phyloP scores from a whole-genome alignment of 64 coral and sea anemone genomes.

The Dendronephthya gigantea region DNA sequence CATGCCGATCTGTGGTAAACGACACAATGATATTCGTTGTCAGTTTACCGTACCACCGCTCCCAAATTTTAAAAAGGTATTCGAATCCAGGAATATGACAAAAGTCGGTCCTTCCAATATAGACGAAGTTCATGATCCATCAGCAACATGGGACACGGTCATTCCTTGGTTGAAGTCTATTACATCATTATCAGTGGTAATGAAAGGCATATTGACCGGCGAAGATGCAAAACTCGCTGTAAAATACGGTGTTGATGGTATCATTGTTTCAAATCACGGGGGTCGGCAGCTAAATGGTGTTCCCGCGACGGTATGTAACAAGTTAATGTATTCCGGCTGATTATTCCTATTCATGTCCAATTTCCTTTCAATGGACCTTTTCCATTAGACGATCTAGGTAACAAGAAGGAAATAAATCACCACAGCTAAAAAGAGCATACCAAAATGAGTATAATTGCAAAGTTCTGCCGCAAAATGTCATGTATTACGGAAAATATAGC shows the following conservation, averaged over 20 bases:
- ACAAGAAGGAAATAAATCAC: no score
- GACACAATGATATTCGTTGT: conserved; percentile 4
- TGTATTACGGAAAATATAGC: no score
- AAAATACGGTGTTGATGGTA: neutral
- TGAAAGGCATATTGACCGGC: neutral
- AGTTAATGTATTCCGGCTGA: no score
- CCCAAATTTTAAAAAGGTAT: neutral
- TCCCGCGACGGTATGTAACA: neutral
- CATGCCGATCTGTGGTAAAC: neutral
- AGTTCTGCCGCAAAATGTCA: no score
- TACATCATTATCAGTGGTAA: neutral
- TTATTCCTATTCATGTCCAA: no score
- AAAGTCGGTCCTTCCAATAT: neutral
- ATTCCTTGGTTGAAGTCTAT: neutral
- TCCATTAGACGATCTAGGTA: no score
- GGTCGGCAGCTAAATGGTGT: neutral
- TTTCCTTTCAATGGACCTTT: no score
- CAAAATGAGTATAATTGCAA: no score
- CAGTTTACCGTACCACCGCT: conserved; percentile 9
- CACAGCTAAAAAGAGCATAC: no score
- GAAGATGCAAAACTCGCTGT: neutral
- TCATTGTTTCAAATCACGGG: neutral
- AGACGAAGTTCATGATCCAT: neutral
- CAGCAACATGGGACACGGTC: neutral
- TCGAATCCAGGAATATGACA: neutral